Conservation (phyloP, 2,888 invertebrate genomes). For the Cantharis flavilabris region DNA sequence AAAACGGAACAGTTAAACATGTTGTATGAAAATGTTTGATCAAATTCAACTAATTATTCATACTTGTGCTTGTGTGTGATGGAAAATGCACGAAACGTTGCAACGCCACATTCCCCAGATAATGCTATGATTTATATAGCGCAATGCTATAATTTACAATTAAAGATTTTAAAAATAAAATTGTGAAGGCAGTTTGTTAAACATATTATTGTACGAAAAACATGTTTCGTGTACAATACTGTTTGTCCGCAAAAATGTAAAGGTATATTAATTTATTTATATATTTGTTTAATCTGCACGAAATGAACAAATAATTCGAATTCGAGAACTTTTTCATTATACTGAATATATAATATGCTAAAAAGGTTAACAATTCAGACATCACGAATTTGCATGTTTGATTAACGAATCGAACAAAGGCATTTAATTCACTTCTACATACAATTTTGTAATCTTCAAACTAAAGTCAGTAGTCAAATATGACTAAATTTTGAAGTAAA, state of each 20-base stretch:
- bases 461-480: too few relatives aligned
- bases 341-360: not conserved
- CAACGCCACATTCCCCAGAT: conserved; percentile 16
- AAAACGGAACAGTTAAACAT: not conserved
- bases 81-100: conserved; percentile 10
- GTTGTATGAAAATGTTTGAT: not conserved
- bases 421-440: not conserved
- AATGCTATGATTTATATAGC: conserved; percentile 11
- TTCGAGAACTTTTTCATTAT: not conserved
- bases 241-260: not conserved
- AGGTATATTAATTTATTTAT: not conserved
- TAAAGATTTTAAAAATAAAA: not conserved
- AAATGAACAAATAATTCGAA: not conserved
- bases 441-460: not conserved
- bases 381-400: not conserved
- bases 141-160: conserved; percentile 14
- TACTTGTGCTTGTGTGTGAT: not conserved
- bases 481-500: too few relatives aligned
- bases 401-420: not conserved
- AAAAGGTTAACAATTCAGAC: not conserved
- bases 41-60: conserved; percentile 1
- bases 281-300: not conserved
- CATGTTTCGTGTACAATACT: not conserved
- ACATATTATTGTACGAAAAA: not conserved
- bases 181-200: not conserved